Evolutionary conservation across 2,797 vertebrate genomes (phyloP), one percentile per base, ranked within the genome.

Genomic region (Pangasius krempfi): DNA sequence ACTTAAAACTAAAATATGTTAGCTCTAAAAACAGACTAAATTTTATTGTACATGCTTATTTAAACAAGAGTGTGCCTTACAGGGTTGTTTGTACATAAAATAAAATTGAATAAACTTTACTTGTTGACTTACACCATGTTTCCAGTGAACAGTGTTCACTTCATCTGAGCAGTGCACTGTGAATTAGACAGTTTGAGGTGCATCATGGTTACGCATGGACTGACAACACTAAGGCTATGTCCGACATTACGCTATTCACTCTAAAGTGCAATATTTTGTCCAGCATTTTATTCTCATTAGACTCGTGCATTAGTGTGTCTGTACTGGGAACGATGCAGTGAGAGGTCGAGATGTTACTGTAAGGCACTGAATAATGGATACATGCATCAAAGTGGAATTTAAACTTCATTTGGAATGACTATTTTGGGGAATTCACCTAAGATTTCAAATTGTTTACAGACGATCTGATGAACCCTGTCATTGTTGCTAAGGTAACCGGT

Each of bases 41-140:
- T 94, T 92, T 91, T 93, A 93, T 94, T 96, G 94, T 96, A 95
- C 96, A 96, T 96, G 96, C 94, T 95, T 96, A 96, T 96, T 96
- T 96, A 96, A 96, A 96, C 94, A 94, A 95, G 95, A 92, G 95
- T 95, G 96, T 97, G 96, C 96, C 96, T 97, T 97, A 93, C 94
- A 95, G 94, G 93, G 93, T 96, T 96, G 95, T 95, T 96, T 97
- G 96, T 97, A 96, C 93, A 97, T 96, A 96, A 95, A 96, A 66
- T 47, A 27, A 58, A 93, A 93, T 94, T 94, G 95, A 96, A 96
- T 96, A 97, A 97, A 96, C 94, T 94, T 96, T 90, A 89, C 90
- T 92, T 96, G 94, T 94, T 95, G 96, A 96, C 94, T 96, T 96
- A 95, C 95, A 93, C 66, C 75, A 50, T 91, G 86, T 37, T 91